Percentiles rank a stretch among this genome's conserved stretches.
phyloP scores from a whole-genome alignment of 2,888 invertebrate genomes.

The Amblyteles armatorius region DNA sequence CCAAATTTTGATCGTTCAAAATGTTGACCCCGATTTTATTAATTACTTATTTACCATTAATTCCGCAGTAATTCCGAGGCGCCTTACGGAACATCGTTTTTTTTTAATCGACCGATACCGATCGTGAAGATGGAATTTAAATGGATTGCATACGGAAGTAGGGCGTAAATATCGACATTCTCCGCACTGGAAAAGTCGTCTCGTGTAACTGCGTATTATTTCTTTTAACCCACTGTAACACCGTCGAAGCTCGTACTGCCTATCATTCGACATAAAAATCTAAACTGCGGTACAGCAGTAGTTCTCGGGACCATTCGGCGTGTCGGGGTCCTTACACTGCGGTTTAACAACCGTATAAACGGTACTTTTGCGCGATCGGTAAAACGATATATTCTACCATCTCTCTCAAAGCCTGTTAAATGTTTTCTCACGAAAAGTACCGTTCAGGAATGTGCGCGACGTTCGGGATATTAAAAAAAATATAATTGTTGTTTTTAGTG shows the following conservation, averaged over 20 bases:
- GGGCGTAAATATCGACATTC: conserved; percentile 1
- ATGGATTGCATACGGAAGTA: not conserved
- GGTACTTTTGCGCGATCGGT: conserved; percentile 25
- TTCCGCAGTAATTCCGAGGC: too few relatives aligned
- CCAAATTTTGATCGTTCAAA: too few relatives aligned
- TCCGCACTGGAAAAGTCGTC: not conserved
- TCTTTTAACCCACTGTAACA: conserved; percentile 15
- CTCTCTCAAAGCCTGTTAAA: not conserved
- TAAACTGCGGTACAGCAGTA: not conserved
- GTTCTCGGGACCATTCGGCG: conserved; percentile 8
- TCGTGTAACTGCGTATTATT: conserved; percentile 22
- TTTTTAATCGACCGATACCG: not conserved
- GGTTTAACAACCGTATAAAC: conserved; percentile 41
- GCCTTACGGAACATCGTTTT: too few relatives aligned
- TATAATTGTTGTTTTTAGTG: not conserved
- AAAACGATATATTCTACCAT: not conserved
- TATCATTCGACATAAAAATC: too few relatives aligned
- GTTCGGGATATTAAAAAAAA: not conserved
- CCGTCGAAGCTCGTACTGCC: not conserved
- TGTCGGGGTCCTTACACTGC: not conserved
- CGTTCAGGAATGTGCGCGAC: not conserved
- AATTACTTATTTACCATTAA: too few relatives aligned
- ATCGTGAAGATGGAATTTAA: not conserved
- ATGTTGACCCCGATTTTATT: too few relatives aligned
- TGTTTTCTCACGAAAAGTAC: conserved; percentile 42